phyloP scores from a whole-genome alignment of 1,140 invertebrate species.

The Drosophila nasuta region DNA sequence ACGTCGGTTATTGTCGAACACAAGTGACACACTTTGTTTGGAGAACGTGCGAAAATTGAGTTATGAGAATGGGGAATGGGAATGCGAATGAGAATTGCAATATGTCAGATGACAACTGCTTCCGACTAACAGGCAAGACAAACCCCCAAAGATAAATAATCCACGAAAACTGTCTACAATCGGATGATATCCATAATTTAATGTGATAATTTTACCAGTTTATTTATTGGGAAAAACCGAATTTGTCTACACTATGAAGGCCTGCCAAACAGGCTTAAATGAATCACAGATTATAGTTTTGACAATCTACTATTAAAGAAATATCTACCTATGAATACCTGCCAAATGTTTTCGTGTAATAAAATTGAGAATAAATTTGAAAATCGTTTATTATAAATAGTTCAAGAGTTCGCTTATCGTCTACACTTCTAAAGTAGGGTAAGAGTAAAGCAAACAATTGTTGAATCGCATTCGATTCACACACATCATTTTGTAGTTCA shows the following conservation, averaged over 20 bases:
- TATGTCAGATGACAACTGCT: background rate
- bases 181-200: background rate
- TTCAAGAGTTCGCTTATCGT: too few species aligned
- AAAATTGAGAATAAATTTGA: too few species aligned
- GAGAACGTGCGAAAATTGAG: constrained; percentile 17
- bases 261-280: background rate
- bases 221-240: background rate
- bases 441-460: background rate
- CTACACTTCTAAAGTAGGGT: background rate
- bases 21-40: constrained; percentile 11
- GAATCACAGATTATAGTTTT: background rate
- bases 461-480: background rate
- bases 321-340: too few species aligned
- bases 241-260: background rate
- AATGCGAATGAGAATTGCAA: constrained; percentile 9
- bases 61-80: constrained; percentile 6
- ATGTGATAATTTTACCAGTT: constrained; percentile 34
- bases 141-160: constrained; percentile 21
- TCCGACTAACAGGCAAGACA: background rate
- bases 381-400: too few species aligned
- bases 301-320: too few species aligned
- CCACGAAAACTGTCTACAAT: background rate
- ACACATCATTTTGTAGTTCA: constrained; percentile 3
- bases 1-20: background rate
- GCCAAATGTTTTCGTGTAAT: too few species aligned